These are phyloP conservation scores for Cheilosia impressa DNA, from an alignment of 2,888 invertebrate genomes.

Conservation along the genomic window DNA sequence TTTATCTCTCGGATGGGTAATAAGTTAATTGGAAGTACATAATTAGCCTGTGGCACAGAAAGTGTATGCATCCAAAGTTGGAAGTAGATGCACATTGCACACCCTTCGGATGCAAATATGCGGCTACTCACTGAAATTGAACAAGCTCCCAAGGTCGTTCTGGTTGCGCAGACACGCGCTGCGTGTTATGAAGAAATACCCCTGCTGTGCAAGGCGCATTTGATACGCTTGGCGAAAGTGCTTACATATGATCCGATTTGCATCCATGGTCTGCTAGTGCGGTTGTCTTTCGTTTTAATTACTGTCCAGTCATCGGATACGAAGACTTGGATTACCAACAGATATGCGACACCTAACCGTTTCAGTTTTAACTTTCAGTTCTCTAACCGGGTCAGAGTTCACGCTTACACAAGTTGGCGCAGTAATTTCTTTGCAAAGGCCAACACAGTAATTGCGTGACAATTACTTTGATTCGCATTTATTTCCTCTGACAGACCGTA, in stretches of 20 bases:
- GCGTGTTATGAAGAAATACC: neutral
- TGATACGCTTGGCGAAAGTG: neutral
- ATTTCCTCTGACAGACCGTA: neutral
- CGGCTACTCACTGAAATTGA: too few species aligned
- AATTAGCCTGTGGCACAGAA: constrained; percentile 58
- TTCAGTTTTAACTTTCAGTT: neutral
- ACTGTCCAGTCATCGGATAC: neutral
- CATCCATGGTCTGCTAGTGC: neutral
- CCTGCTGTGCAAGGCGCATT: neutral
- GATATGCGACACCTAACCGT: too few species aligned
- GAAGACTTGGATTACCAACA: neutral
- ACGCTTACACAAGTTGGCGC: neutral
- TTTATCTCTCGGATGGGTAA: constrained; percentile 30
- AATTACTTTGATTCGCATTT: constrained; percentile 51
- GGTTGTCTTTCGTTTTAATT: neutral
- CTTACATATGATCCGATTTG: neutral
- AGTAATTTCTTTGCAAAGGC: constrained; percentile 14
- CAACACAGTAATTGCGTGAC: constrained; percentile 56
- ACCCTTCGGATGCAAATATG: neutral
- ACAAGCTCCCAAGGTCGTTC: constrained; percentile 9
- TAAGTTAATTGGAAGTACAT: constrained; percentile 54
- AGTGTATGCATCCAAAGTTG: neutral
- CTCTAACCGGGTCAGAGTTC: constrained; percentile 38
- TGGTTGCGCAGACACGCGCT: neutral
- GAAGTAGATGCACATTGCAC: neutral